These are phyloP conservation scores for Eleginops maclovinus DNA, from an alignment of 2,113 vertebrate species.

Conservation along the genomic window DNA sequence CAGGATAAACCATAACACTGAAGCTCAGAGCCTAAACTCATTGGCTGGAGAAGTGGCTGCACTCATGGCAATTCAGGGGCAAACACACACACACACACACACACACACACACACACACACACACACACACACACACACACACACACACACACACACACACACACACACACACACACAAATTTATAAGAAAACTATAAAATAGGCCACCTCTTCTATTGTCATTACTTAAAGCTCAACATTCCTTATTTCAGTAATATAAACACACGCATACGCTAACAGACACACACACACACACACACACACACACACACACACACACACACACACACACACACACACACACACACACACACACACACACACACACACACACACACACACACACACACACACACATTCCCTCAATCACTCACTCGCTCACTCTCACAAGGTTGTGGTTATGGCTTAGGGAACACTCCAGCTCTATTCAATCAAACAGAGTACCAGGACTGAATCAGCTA, in stretches of 20 bases:
- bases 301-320: background rate
- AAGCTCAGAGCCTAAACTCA: constrained; percentile 50
- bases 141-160: constrained; percentile 30
- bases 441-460: constrained; percentile 77
- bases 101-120: constrained; percentile 34
- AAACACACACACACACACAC: constrained; percentile 27
- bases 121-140: constrained; percentile 31
- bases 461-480: constrained; percentile 77
- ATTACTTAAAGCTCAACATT: constrained; percentile 49
- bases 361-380: background rate
- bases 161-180: background rate
- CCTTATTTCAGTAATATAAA: constrained; percentile 45
- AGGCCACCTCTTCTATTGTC: constrained; percentile 7
- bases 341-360: too few relatives aligned
- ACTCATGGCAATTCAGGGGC: constrained; percentile 29
- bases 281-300: background rate
- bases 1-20: constrained; percentile 52
- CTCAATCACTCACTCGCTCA: constrained; percentile 36
- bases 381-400: constrained; percentile 18
- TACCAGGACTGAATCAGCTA: constrained; percentile 75
- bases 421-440: constrained; percentile 67
- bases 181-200: constrained; percentile 38
- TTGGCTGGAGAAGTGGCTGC: constrained; percentile 57
- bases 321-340: background rate
- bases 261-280: constrained; percentile 1